Percentiles rank a stretch among this genome's conserved stretches.
Evolutionary conservation across 2,797 vertebrate species (phyloP).

Genomic region (Rhinogobio ventralis): DNA sequence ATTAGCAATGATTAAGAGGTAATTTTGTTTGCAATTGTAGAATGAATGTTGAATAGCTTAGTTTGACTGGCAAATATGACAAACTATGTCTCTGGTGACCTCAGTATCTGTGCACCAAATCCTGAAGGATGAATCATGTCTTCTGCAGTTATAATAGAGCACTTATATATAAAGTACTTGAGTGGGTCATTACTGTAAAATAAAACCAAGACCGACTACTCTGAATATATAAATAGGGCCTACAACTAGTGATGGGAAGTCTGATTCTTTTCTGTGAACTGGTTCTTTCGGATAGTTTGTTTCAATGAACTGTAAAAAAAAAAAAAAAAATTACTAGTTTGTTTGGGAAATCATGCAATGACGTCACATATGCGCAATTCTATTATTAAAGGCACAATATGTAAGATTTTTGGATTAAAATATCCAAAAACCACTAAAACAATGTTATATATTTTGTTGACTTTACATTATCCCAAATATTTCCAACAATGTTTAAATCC

Average conservation of each 20-base stretch:
- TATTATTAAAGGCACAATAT: not conserved
- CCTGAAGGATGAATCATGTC: not conserved
- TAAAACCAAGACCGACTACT: not conserved
- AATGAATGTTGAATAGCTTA: constrained; percentile 17
- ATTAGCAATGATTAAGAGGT: constrained; percentile 1
- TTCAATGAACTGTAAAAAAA: too few species aligned
- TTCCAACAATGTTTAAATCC: too few species aligned
- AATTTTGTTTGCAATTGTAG: not conserved
- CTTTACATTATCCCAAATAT: too few species aligned
- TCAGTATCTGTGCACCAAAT: constrained; percentile 6
- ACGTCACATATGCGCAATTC: not conserved
- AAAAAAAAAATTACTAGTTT: not conserved
- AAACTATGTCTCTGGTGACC: not conserved
- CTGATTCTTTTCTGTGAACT: not conserved
- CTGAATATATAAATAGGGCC: not conserved
- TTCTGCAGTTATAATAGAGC: not conserved
- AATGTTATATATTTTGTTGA: too few species aligned
- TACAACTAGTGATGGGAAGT: not conserved
- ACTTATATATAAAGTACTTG: not conserved
- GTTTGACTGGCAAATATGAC: not conserved
- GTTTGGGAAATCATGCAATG: not conserved
- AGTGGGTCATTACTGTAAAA: not conserved
- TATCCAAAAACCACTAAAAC: too few species aligned
- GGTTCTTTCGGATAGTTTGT: not conserved
- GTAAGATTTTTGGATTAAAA: too few species aligned